A percentile compares a stretch with the other conserved stretches of the same genome.
These are phyloP conservation scores for Danaus chrysippus DNA, from an alignment of 2,888 invertebrate genomes.

Conservation along the genomic window DNA sequence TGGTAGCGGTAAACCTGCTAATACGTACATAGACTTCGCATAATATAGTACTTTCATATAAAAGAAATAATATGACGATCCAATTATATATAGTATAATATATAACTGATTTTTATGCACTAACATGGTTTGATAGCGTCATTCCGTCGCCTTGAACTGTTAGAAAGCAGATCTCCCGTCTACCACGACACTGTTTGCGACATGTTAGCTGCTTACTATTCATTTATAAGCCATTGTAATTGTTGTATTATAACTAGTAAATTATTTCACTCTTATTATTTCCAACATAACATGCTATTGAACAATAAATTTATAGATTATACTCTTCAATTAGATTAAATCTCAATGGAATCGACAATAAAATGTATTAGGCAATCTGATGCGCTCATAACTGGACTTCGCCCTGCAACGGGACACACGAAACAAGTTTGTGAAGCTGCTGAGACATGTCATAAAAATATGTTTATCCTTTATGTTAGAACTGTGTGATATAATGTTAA, in stretches of 20 bases:
- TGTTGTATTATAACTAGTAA: too few relatives aligned
- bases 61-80: conserved; percentile 9
- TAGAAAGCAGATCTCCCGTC: too few relatives aligned
- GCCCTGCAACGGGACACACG: conserved; percentile 6
- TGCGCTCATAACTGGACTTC: conserved; percentile 3
- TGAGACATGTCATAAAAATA: neutral
- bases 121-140: too few relatives aligned
- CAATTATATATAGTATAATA: neutral
- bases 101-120: too few relatives aligned
- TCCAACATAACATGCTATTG: too few relatives aligned
- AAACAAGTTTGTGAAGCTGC: neutral
- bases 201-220: too few relatives aligned
- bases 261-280: too few relatives aligned
- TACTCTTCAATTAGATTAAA: neutral
- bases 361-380: neutral
- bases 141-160: too few relatives aligned
- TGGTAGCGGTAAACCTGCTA: conserved; percentile 27
- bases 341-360: neutral
- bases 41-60: conserved; percentile 13
- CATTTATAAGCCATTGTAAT: too few relatives aligned
- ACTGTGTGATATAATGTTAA: conserved; percentile 19
- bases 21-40: conserved; percentile 20
- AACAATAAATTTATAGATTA: too few relatives aligned
- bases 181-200: too few relatives aligned
- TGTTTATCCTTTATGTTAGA: conserved; percentile 1